Percentiles rank a stretch among this genome's conserved stretches.
These are phyloP conservation scores for Cheirogaleus major DNA, from an alignment of 2,797 vertebrate species.

Conservation along the genomic window DNA sequence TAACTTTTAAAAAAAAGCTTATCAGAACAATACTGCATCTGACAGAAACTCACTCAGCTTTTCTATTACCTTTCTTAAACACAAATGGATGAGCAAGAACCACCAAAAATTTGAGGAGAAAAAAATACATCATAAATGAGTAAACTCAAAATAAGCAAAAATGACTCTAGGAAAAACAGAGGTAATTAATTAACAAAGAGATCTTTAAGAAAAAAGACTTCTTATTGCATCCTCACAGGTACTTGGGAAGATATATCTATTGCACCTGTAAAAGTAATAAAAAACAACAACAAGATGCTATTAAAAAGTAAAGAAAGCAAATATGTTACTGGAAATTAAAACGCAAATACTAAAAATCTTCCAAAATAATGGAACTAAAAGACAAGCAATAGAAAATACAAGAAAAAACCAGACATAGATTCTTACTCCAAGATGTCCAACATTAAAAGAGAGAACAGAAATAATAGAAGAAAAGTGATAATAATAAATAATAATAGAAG, in stretches of 20 bases:
- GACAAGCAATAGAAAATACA: neutral
- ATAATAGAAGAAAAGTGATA: neutral
- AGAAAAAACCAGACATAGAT: neutral
- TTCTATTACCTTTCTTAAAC: neutral
- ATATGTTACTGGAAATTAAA: neutral
- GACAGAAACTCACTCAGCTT: neutral
- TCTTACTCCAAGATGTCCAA: neutral
- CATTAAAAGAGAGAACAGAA: neutral
- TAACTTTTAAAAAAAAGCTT: neutral
- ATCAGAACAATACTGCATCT: neutral
- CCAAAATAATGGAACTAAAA: neutral
- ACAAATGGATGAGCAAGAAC: neutral
- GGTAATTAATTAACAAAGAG: neutral
- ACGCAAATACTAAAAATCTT: neutral
- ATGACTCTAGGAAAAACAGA: neutral
- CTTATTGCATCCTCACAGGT: neutral
- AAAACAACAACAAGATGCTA: neutral
- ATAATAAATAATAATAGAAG: neutral
- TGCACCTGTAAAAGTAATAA: neutral
- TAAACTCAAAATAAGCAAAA: constrained; percentile 30
- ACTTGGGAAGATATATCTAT: neutral
- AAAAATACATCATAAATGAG: neutral
- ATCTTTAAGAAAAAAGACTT: neutral
- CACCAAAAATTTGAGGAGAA: neutral
- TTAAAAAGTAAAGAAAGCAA: constrained; percentile 10